Evolutionary conservation across 2,888 invertebrate genomes (phyloP).

Genomic region (Sesia apiformis): DNA sequence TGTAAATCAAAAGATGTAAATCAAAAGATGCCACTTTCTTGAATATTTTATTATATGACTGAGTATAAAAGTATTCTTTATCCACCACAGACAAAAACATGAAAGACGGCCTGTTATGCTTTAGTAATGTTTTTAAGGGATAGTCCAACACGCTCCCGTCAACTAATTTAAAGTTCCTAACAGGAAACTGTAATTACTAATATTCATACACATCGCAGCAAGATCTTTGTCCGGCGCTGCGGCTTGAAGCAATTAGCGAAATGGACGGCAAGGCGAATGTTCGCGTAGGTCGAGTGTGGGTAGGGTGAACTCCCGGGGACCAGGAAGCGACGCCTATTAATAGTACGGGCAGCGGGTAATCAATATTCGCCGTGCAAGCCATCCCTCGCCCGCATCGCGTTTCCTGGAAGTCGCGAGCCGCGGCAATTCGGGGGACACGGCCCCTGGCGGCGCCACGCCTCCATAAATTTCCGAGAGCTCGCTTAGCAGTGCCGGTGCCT

Average conservation of each 20-base stretch:
- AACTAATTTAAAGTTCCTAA: not conserved
- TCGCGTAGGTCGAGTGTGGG: not conserved
- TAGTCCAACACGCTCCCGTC: not conserved
- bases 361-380: slow-evolving; percentile 54
- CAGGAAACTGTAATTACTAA: slow-evolving; percentile 2
- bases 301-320: not conserved
- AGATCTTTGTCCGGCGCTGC: slow-evolving; percentile 19
- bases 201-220: slow-evolving; percentile 3
- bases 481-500: slow-evolving; percentile 33
- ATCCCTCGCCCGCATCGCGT: slow-evolving; percentile 46
- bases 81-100: too few relatives aligned
- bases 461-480: slow-evolving; percentile 57
- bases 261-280: slow-evolving; percentile 27
- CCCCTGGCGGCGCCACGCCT: slow-evolving; percentile 60
- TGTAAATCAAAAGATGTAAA: too few relatives aligned
- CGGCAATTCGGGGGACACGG: slow-evolving; percentile 6
- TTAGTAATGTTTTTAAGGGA: too few relatives aligned
- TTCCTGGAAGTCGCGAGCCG: slow-evolving; percentile 47
- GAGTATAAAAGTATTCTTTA: too few relatives aligned
- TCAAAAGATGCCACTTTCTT: too few relatives aligned
- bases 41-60: too few relatives aligned
- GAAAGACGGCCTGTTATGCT: too few relatives aligned
- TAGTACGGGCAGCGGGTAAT: slow-evolving; percentile 51
- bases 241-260: slow-evolving; percentile 46
- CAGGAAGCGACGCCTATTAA: slow-evolving; percentile 38